A percentile compares a stretch with the other conserved stretches of the same genome.
Evolutionary conservation across 2,113 vertebrate genomes (phyloP).

Genomic region (Sturnira hondurensis): DNA sequence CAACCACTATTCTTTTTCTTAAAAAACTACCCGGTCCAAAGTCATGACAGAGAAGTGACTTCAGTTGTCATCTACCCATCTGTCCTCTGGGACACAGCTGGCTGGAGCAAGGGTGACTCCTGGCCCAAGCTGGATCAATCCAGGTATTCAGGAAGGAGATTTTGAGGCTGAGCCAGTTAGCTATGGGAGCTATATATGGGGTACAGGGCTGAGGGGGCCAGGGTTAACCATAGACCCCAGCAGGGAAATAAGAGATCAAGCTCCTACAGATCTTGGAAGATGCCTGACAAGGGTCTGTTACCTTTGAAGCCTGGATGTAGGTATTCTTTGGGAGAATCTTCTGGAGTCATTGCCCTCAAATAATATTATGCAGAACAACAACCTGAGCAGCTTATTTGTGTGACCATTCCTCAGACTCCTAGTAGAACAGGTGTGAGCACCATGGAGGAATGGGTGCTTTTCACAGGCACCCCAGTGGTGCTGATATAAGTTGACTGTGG

Average conservation of each 20-base stretch:
- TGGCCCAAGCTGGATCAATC: too few species aligned
- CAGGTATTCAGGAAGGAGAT: background rate
- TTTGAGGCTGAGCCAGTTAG: background rate
- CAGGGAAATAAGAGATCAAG: background rate
- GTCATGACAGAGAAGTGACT: background rate
- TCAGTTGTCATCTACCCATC: background rate
- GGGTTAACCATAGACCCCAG: background rate
- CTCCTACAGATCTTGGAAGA: background rate
- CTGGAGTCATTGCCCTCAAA: background rate
- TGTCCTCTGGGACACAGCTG: background rate
- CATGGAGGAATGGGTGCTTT: background rate
- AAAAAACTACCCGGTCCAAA: background rate
- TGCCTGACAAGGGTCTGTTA: background rate
- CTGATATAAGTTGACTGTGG: background rate
- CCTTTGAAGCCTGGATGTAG: background rate
- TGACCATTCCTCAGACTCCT: background rate
- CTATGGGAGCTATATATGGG: background rate
- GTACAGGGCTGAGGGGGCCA: background rate
- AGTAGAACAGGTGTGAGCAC: background rate
- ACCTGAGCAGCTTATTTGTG: background rate
- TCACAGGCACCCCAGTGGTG: background rate
- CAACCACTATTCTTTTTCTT: background rate
- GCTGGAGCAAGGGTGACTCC: background rate
- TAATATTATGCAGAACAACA: background rate
- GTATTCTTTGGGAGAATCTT: background rate